Evolutionary conservation across 2,113 vertebrate genomes (phyloP), one percentile per base, ranked within the genome.

Genomic region (Deroptyus accipitrinus): DNA sequence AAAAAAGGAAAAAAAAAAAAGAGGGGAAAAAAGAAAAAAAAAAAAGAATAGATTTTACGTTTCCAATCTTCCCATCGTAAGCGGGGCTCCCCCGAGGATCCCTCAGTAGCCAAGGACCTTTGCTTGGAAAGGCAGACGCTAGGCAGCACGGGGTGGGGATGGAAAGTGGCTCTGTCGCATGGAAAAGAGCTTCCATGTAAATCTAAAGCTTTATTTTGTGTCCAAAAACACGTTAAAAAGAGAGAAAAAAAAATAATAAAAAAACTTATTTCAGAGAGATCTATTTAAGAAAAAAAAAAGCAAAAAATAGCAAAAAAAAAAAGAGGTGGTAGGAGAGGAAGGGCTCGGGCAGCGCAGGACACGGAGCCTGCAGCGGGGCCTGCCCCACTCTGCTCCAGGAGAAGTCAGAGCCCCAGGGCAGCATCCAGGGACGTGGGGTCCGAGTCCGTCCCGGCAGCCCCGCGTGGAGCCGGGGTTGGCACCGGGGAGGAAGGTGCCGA

Each of bases 191-290:
- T 94, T 96, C 96, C 96, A 96, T 96, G 96, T 93, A 96, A 96
- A 96, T 95, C 96, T 93, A 96, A 96, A 96, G 95, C 95, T 96
- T 96, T 96, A 94, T 96, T 95, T 96, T 96, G 93, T 96, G 96
- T 96, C 96, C 88, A 88, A 87, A 90, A 91, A 90, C 75, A 83
- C 61, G 83, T 95, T 95, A 91, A 74, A 94, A 83, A 81, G 62
- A 77, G 11, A 69, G n/a, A 4, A 25, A 39, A 51, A 14, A 63
- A 59, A 63, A 59, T 23, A 59, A 59, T 59, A 9, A 35, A 74
- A 63, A 27, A 30, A 22, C 9, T 39, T 96, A 83, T 93, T 88
- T 52, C 80, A 88, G 87, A 86, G 90, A 95, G 63, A 86, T 88
- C 76, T 94, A 80, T 93, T 95, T 94, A 94, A 96, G 35, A 5